phyloP scores from a whole-genome alignment of 2,113 vertebrate species.

The Chaenocephalus aceratus region DNA sequence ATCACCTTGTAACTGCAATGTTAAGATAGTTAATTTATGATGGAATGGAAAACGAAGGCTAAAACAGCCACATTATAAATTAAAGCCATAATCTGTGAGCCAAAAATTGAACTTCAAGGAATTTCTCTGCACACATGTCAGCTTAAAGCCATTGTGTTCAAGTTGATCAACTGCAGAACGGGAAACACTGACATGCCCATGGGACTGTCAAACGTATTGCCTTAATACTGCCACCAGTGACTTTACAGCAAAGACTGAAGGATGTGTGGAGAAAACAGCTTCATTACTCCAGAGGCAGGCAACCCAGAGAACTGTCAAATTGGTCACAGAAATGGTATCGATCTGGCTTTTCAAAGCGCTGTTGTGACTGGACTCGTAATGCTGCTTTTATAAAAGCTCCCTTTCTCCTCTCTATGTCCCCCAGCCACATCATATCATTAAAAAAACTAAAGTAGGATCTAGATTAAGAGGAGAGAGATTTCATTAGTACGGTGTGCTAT shows the following conservation, averaged over 20 bases:
- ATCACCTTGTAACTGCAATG: background rate
- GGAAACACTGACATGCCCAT: conserved; percentile 21
- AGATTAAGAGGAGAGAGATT: conserved; percentile 6
- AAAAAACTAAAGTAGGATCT: conserved; percentile 20
- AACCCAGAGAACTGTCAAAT: conserved; percentile 76
- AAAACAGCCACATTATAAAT: background rate
- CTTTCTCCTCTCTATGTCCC: conserved; percentile 17
- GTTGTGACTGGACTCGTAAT: conserved; percentile 76
- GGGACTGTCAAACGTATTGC: conserved; percentile 38
- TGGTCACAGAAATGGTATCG: conserved; percentile 78
- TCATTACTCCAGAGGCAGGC: conserved; percentile 69
- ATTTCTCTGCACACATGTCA: background rate
- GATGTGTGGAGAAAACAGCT: conserved; percentile 66
- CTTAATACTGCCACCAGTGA: conserved; percentile 34
- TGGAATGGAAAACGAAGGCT: background rate
- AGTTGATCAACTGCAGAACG: conserved; percentile 20
- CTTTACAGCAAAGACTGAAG: conserved; percentile 38
- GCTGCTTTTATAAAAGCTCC: conserved; percentile 48
- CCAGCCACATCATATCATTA: conserved; percentile 28
- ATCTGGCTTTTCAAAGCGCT: conserved; percentile 68
- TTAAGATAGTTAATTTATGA: background rate
- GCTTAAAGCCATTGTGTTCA: background rate
- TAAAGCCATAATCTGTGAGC: background rate
- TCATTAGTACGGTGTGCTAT: background rate
- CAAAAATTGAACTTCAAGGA: background rate